phyloP scores from a whole-genome alignment of 2,888 invertebrate species.

The Hecatera dysodea region DNA sequence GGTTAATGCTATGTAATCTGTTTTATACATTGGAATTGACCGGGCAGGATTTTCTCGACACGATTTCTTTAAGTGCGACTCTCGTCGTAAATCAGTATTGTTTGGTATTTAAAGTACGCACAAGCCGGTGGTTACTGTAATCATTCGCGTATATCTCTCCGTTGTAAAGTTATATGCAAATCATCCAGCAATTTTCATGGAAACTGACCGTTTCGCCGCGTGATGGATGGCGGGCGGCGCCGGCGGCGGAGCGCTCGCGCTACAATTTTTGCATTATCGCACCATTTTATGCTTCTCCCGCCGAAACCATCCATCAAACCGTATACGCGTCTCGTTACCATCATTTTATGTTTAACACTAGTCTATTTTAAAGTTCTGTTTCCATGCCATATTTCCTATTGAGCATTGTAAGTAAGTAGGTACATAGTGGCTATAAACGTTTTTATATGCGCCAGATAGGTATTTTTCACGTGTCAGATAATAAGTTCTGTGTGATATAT shows the following conservation, averaged over 20 bases:
- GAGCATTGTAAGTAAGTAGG: no score
- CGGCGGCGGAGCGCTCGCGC: slow-evolving; percentile 67
- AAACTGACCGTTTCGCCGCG: slow-evolving; percentile 71
- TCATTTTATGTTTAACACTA: slow-evolving; percentile 71
- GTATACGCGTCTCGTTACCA: slow-evolving; percentile 65
- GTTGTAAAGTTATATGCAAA: slow-evolving; percentile 74
- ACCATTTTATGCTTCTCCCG: slow-evolving; percentile 76
- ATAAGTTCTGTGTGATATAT: slow-evolving; percentile 79
- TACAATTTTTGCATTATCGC: slow-evolving; percentile 77
- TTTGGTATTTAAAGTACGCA: slow-evolving; percentile 61
- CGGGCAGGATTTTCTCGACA: slow-evolving; percentile 23
- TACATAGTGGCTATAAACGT: slow-evolving; percentile 79
- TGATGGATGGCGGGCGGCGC: slow-evolving; percentile 75
- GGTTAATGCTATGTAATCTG: slow-evolving; percentile 40
- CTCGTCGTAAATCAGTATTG: slow-evolving; percentile 66
- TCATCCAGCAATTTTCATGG: slow-evolving; percentile 77
- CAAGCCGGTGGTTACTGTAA: slow-evolving; percentile 65
- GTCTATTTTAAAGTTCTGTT: slow-evolving; percentile 71
- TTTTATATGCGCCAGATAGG: slow-evolving; percentile 77
- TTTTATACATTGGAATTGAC: slow-evolving; percentile 31
- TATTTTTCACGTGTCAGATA: slow-evolving; percentile 80
- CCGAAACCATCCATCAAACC: slow-evolving; percentile 74
- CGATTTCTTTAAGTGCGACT: slow-evolving; percentile 23
- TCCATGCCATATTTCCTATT: slow-evolving; percentile 68
- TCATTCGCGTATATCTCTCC: slow-evolving; percentile 69